These are phyloP conservation scores for Halichondria panicea DNA, from an alignment of 37 sponge, comb jelly and placozoan genomes.

Conservation along the genomic window DNA sequence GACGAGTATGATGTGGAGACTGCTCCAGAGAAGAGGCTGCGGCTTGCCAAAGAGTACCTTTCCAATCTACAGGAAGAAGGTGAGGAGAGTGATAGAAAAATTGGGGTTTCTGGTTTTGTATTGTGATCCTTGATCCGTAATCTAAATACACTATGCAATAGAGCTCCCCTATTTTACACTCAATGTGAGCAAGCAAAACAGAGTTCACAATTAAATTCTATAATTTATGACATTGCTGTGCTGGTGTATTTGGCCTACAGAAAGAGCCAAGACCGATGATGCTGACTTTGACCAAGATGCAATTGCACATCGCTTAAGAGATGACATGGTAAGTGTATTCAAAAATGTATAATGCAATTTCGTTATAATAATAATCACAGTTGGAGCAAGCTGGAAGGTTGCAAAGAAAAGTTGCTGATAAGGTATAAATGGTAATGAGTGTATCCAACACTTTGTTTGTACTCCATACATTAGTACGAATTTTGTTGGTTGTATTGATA, in stretches of 20 bases:
- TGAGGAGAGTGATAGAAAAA: background rate
- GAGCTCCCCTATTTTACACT: too few relatives aligned
- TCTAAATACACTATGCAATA: background rate
- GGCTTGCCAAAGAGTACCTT: constrained; percentile 95
- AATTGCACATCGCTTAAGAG: constrained; percentile 73
- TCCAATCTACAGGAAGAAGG: constrained; percentile 70
- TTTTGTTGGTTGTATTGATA: background rate
- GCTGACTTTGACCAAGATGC: constrained; percentile 68
- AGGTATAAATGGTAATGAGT: too few relatives aligned
- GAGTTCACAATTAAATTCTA: too few relatives aligned
- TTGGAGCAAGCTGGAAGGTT: constrained; percentile 69
- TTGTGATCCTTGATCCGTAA: background rate
- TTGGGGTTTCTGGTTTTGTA: background rate
- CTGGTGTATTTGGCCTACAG: background rate
- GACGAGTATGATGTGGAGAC: constrained; percentile 89
- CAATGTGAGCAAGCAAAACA: too few relatives aligned
- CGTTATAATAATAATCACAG: constrained; percentile 17
- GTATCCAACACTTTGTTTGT: background rate
- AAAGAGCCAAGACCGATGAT: constrained; percentile 41
- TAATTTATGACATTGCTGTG: too few relatives aligned
- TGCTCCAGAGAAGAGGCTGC: constrained; percentile 87
- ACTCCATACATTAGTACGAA: background rate
- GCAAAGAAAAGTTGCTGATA: constrained; percentile 71
- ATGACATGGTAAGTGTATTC: constrained; percentile 70
- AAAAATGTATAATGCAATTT: background rate